phyloP scores from a whole-genome alignment of 2,797 vertebrate species.

The Lepilemur ruficaudatus region DNA sequence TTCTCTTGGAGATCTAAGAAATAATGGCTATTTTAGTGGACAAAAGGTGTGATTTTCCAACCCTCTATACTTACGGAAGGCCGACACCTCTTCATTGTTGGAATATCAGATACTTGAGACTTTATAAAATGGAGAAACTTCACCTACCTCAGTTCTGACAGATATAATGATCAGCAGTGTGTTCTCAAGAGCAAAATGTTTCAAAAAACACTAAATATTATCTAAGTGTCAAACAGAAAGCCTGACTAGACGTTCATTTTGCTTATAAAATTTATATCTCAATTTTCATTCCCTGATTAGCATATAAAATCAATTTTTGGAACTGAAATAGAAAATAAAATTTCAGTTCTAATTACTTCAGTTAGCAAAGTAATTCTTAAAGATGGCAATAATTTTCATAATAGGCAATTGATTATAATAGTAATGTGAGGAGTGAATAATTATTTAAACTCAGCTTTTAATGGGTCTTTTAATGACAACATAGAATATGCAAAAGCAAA shows the following conservation, averaged over 20 bases:
- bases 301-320: constrained; percentile 57
- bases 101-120: not conserved
- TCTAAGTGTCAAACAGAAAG: not conserved
- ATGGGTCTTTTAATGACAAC: constrained; percentile 17
- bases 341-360: constrained; percentile 77
- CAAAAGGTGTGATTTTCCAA: not conserved
- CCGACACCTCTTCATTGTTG: not conserved
- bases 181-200: constrained; percentile 39
- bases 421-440: constrained; percentile 47
- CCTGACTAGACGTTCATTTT: constrained; percentile 27
- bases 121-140: not conserved
- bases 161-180: not conserved
- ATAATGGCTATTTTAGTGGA: not conserved
- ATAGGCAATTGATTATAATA: constrained; percentile 66
- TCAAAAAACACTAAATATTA: not conserved
- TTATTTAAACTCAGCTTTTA: constrained; percentile 70
- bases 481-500: constrained; percentile 54
- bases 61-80: not conserved
- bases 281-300: constrained; percentile 55
- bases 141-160: not conserved
- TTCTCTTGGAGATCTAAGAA: constrained; percentile 3
- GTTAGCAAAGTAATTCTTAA: constrained; percentile 74
- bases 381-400: constrained; percentile 76
- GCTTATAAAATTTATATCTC: constrained; percentile 59
- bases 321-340: constrained; percentile 63